Evolutionary conservation across 2,113 vertebrate species (phyloP).

Genomic region (Pongo abelii): DNA sequence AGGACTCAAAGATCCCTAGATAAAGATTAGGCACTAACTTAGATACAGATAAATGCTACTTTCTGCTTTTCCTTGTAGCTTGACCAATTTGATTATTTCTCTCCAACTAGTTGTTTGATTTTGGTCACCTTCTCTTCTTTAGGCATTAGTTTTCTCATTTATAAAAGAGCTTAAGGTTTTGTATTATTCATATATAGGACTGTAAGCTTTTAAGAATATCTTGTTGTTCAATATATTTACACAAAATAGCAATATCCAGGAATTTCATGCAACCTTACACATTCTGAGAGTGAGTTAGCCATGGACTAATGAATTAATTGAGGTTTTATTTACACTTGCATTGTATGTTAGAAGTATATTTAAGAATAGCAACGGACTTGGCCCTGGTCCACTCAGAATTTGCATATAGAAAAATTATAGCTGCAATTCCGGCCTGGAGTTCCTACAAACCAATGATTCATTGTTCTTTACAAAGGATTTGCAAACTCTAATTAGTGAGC

Average conservation of each 20-base stretch:
- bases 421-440: background rate
- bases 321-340: background rate
- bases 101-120: background rate
- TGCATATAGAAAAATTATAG: background rate
- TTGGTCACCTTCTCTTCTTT: background rate
- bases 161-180: conserved; percentile 2
- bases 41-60: background rate
- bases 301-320: conserved; percentile 37
- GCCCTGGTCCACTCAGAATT: background rate
- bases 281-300: background rate
- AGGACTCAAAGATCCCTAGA: background rate
- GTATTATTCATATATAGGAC: background rate
- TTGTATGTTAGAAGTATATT: conserved; percentile 17
- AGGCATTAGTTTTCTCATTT: background rate
- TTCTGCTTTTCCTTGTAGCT: background rate
- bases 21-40: background rate
- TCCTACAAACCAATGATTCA: background rate
- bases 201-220: background rate
- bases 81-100: background rate
- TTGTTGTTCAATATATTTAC: conserved; percentile 19
- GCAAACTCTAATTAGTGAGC: conserved; percentile 34
- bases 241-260: background rate
- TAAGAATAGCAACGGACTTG: background rate
- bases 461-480: background rate
- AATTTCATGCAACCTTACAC: background rate